Evolutionary conservation across 2,797 vertebrate genomes (phyloP), one percentile per base, ranked within the genome.

Genomic region (Thalassophryne amazonica): DNA sequence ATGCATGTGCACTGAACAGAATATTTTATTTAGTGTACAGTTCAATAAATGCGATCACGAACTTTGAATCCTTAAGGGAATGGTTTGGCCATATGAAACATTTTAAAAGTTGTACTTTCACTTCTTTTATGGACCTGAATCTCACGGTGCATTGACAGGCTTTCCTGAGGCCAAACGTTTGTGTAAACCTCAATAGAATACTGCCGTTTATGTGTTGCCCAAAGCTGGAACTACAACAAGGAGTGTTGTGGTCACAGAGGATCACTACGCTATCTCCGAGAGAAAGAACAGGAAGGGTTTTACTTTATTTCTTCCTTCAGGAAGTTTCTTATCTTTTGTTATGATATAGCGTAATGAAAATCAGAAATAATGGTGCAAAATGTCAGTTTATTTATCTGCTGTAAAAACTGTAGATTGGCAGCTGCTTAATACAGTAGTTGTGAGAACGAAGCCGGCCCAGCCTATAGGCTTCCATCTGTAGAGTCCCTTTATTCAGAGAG

Each of bases 1-100:
- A 66, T 43, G 29, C 3, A 0, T 48, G 4, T 12, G 29, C 48
- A 56, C 20, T 50, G 29, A 70, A 46, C 35, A 24, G 19, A 16
- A 64, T 58, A 39, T 54, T 59, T 46, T 30, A 57, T 63, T 55
- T 17, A 42, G 3, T 57, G 39, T 59, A 31, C 37, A 17, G 81
- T 74, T 69, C 53, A 29, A 53, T 56, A 34, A 52, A 60, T 36
- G 28, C 23, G 24, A n/a, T 34, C 23, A 20, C 48, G 43, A 49
- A 66, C 54, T 47, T 16, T 38, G 15, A 47, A 35, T 40, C 40
- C 48, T 39, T 14, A 27, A 36, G 45, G 27, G 22, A 19, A 16
- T 15, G 2, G 57, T 25, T 17, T 52, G 40, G 15, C 24, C 14
- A 11, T 18, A 58, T 20, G 19, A 58, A 11, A 43, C 28, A 9